Conservation (phyloP, 2,888 invertebrate genomes). For the Acronicta psi region DNA sequence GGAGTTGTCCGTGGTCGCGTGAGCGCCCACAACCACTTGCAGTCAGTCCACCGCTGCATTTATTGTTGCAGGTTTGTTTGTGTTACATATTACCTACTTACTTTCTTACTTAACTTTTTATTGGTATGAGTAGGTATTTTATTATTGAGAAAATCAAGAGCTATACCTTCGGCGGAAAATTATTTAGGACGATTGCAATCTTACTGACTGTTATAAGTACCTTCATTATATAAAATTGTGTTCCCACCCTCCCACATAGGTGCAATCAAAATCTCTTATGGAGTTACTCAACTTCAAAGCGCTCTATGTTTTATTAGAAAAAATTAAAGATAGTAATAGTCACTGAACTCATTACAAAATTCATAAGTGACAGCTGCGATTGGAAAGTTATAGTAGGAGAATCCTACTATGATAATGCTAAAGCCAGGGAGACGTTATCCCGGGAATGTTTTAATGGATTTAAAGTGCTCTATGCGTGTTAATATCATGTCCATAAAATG, state of each 20-base stretch:
- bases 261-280: conserved; percentile 21
- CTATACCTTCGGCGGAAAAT: too few relatives aligned
- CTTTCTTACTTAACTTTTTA: too few relatives aligned
- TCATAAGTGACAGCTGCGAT: conserved; percentile 65
- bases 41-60: conserved; percentile 76
- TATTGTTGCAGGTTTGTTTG: conserved; percentile 78
- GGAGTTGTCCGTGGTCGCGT: conserved; percentile 85
- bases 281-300: conserved; percentile 24
- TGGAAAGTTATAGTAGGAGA: conserved; percentile 72
- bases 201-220: too few relatives aligned
- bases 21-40: conserved; percentile 74
- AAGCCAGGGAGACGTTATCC: conserved; percentile 72
- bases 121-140: too few relatives aligned
- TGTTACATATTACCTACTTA: conserved; percentile 17
- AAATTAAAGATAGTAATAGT: conserved; percentile 64
- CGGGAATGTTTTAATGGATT: conserved; percentile 82
- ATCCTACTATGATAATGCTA: conserved; percentile 70
- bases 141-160: too few relatives aligned
- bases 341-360: conserved; percentile 72
- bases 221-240: background rate
- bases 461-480: conserved; percentile 77
- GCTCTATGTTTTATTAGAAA: conserved; percentile 57
- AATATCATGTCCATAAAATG: conserved; percentile 76
- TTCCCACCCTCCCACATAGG: background rate
- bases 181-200: too few relatives aligned